Evolutionary conservation across 2,797 vertebrate genomes (phyloP), one percentile per base, ranked within the genome.

Genomic region (Hydrophis major): DNA sequence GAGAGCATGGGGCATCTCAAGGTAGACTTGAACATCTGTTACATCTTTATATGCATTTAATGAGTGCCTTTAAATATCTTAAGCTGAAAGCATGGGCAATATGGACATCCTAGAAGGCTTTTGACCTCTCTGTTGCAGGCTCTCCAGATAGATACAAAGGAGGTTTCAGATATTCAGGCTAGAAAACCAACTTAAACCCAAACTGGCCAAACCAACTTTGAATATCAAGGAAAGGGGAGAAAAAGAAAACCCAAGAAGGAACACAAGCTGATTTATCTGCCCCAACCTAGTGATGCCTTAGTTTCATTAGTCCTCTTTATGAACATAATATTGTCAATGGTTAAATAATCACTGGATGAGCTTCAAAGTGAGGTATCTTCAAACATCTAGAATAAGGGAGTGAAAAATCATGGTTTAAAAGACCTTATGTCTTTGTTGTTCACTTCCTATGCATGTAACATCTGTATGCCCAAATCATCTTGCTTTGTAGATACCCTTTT

Each of bases 21-120:
- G 93, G 93, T 89, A 59, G 47, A 50, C 28, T 63, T 53, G 25
- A 83, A 59, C 47, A 94, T 94, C 94, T 96, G 92, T 27, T 95
- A 53, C 22, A 53, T 2, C 37, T 89, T 91, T 60, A 89, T 63
- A 87, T 87, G 56, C n/a, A 89, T 91, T 92, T 91, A 86, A 74
- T 1, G 20, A 60, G n/a, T 50, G 56, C 10, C 28, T 94, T 91
- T 11, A 94, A 94, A 66, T 57, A 92, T 86, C 89, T 22, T 92
- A 57, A 50, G 42, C 25, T 66, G 78, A 91, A 87, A 89, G 89
- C 59, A 92, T 86, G 60, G n/a, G 12, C 12, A 60, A 69, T 74
- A 50, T 89, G 93, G 78, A 93, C 50, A 93, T 57, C 91, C 50
- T 57, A 74, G 18, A 88, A 55, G 86, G 87, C 63, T 91, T 78